These are phyloP conservation scores for Enteromius radiatus DNA, from an alignment of 2,797 vertebrate genomes.

Conservation along the genomic window DNA sequence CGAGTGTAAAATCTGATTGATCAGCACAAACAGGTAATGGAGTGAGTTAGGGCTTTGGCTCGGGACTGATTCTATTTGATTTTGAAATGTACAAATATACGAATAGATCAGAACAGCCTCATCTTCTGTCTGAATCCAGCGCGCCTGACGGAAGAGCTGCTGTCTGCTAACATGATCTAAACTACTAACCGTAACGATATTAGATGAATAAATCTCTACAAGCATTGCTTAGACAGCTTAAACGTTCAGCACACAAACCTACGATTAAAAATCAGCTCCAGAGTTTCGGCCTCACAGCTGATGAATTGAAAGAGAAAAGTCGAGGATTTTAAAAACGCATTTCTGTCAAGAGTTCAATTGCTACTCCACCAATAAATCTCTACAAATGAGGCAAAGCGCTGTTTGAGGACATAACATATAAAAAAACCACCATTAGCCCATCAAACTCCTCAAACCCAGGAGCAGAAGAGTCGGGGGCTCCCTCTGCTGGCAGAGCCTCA, in stretches of 20 bases:
- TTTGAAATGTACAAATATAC: background rate
- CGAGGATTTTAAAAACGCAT: background rate
- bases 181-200: background rate
- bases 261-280: background rate
- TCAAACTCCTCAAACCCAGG: background rate
- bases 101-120: background rate
- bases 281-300: background rate
- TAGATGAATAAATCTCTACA: background rate
- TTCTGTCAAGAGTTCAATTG: slow-evolving; percentile 18
- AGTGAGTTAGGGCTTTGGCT: slow-evolving; percentile 4
- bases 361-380: background rate
- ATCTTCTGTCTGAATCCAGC: background rate
- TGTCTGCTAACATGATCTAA: background rate
- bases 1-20: background rate
- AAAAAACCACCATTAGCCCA: background rate
- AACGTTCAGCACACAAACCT: background rate
- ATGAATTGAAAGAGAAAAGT: slow-evolving; percentile 3
- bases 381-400: slow-evolving; percentile 12
- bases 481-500: background rate
- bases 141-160: background rate
- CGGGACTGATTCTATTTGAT: background rate
- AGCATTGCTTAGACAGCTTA: background rate
- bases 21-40: background rate
- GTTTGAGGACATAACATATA: background rate
- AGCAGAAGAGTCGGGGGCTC: background rate